Conservation (phyloP, 2,113 vertebrate genomes). For the Martes martes region DNA sequence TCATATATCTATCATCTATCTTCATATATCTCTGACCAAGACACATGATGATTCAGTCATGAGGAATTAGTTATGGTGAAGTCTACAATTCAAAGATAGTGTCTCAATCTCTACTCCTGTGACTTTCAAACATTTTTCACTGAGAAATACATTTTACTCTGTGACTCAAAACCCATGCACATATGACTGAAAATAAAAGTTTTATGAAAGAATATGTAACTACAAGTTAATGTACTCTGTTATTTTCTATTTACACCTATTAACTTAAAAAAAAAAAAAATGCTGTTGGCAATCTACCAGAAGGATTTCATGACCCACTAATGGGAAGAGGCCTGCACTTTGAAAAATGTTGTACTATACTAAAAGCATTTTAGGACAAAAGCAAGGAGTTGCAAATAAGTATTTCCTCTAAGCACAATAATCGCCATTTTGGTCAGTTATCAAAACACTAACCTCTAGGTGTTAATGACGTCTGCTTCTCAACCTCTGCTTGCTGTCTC, state of each 20-base stretch:
- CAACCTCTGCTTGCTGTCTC: constrained; percentile 92
- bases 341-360: not conserved
- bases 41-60: not conserved
- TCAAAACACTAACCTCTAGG: constrained; percentile 91
- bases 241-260: constrained; percentile 29
- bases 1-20: not conserved
- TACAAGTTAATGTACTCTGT: constrained; percentile 26
- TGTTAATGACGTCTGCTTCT: constrained; percentile 94
- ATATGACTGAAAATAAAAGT: constrained; percentile 1
- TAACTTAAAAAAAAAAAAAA: not conserved
- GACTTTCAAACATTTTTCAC: constrained; percentile 13
- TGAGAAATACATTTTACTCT: constrained; percentile 27
- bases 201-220: constrained; percentile 44
- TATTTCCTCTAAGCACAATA: not conserved
- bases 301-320: constrained; percentile 5
- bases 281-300: not conserved
- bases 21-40: not conserved
- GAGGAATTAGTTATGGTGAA: not conserved
- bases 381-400: constrained; percentile 28
- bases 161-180: not conserved
- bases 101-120: not conserved
- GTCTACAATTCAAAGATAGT: not conserved
- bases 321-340: not conserved
- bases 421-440: constrained; percentile 29
- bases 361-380: constrained; percentile 36